Evolutionary conservation across 2,888 invertebrate species (phyloP).

Genomic region (Cheilosia urbana): DNA sequence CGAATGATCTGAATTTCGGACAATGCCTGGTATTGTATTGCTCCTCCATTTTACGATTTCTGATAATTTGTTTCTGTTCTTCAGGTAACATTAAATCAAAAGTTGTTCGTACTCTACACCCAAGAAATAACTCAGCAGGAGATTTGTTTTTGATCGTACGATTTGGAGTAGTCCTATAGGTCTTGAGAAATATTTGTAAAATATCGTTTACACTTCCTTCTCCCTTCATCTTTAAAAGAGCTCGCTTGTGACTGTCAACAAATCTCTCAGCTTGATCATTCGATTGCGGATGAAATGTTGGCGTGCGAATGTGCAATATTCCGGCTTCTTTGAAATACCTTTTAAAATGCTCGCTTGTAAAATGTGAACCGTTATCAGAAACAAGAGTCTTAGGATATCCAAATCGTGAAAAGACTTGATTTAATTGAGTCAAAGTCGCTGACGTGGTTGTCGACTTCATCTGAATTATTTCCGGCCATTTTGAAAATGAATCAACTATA

Average conservation of each 20-base stretch:
- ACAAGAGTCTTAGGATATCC: neutral
- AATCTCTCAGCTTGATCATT: neutral
- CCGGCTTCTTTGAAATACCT: neutral
- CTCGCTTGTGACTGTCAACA: neutral
- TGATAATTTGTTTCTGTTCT: neutral
- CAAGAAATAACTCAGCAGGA: neutral
- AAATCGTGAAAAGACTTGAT: neutral
- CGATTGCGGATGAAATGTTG: neutral
- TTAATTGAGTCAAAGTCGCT: neutral
- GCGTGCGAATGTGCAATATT: neutral
- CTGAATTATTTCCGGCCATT: neutral
- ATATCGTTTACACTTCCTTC: neutral
- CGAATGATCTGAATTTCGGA: neutral
- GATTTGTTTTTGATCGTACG: neutral
- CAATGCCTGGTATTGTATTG: neutral
- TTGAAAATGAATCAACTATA: neutral
- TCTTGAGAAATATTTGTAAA: neutral
- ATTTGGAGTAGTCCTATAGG: neutral
- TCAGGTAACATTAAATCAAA: neutral
- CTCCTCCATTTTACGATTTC: neutral
- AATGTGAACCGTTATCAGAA: neutral
- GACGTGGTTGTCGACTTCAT: neutral
- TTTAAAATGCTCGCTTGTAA: neutral
- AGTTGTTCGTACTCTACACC: neutral
- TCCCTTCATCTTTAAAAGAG: neutral